Conservation (phyloP, 30 jellyfish, hydroid and myxozoan genomes). For the Nemopilema nomurai region DNA sequence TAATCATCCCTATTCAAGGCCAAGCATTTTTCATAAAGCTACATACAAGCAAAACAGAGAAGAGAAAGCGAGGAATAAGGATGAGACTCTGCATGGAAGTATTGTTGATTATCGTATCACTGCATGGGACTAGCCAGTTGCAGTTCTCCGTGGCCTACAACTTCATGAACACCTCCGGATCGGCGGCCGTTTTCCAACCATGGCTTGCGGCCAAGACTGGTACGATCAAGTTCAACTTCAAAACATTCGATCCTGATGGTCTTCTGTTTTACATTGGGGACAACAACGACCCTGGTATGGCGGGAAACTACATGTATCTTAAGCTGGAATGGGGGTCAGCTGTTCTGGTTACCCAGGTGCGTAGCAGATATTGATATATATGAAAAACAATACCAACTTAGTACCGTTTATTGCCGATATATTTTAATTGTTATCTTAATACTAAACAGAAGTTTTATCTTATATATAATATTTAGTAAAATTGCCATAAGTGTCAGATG, state of each 20-base stretch:
- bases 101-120: background rate
- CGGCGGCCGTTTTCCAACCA: constrained; percentile 50
- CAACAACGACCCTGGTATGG: constrained; percentile 44
- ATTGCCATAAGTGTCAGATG: no score
- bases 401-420: no score
- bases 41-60: no score
- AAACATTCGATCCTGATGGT: constrained; percentile 65
- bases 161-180: constrained; percentile 49
- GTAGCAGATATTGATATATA: no score
- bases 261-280: constrained; percentile 60
- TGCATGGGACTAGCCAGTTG: background rate
- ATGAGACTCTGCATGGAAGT: background rate
- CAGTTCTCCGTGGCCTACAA: constrained; percentile 36
- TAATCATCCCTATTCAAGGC: no score
- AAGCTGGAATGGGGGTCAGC: constrained; percentile 60
- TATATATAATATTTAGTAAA: no score
- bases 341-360: constrained; percentile 63
- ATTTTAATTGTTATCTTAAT: no score
- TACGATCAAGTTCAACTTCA: constrained; percentile 62
- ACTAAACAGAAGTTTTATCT: no score
- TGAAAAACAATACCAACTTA: no score
- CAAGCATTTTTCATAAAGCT: no score
- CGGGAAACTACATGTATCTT: constrained; percentile 63
- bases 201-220: constrained; percentile 76
- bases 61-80: no score